These are phyloP conservation scores for Deilephila porcellus DNA, from an alignment of 2,888 invertebrate genomes.

Conservation along the genomic window DNA sequence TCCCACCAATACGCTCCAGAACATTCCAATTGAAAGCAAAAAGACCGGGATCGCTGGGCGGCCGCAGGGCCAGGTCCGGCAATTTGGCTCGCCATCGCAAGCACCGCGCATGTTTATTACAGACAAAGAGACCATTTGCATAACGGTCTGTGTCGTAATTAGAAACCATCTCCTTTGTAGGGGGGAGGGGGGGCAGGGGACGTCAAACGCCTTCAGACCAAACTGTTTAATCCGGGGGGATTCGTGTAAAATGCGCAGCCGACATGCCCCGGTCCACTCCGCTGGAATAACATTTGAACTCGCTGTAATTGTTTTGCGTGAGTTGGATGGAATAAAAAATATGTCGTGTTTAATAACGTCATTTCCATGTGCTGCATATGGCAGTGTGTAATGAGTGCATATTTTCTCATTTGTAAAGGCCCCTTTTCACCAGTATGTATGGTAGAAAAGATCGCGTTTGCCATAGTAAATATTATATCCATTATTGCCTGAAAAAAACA, in stretches of 20 bases:
- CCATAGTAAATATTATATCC: too few relatives aligned
- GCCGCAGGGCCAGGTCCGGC: conserved; percentile 66
- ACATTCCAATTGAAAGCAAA: conserved; percentile 1
- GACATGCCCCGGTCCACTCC: background rate
- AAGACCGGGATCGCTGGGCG: conserved; percentile 65
- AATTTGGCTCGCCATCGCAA: conserved; percentile 80
- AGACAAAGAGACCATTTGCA: conserved; percentile 82
- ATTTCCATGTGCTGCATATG: too few relatives aligned
- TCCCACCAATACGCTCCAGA: too few relatives aligned
- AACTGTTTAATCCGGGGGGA: conserved; percentile 62
- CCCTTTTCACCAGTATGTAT: too few relatives aligned
- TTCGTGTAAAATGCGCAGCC: conserved; percentile 25
- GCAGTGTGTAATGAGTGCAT: too few relatives aligned
- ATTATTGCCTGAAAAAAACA: too few relatives aligned
- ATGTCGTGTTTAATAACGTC: background rate
- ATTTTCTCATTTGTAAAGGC: too few relatives aligned
- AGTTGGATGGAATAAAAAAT: background rate
- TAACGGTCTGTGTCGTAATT: conserved; percentile 83
- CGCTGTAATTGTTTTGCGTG: conserved; percentile 13
- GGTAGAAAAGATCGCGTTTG: too few relatives aligned
- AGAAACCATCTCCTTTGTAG: conserved; percentile 83
- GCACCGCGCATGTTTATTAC: conserved; percentile 82
- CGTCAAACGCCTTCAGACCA: conserved; percentile 76
- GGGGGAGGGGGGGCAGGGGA: conserved; percentile 64
- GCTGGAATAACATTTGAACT: conserved; percentile 16